phyloP scores from a whole-genome alignment of 2,888 invertebrate genomes.

The Enchytraeus crypticus region DNA sequence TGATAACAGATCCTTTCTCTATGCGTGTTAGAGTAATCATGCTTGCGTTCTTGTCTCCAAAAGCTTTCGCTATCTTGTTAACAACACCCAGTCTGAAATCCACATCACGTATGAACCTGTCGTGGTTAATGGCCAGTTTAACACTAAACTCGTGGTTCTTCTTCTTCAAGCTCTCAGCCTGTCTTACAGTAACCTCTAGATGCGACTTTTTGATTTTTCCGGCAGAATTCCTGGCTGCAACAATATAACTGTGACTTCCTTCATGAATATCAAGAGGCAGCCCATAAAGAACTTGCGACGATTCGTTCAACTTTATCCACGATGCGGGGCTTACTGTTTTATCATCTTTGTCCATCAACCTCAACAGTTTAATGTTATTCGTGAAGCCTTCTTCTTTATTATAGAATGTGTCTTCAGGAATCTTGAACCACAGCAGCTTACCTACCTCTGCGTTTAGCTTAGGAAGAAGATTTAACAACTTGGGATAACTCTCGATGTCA shows the following conservation, averaged over 20 bases:
- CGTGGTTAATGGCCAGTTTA: slow-evolving; percentile 53
- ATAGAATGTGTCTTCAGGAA: slow-evolving; percentile 80
- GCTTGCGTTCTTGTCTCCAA: slow-evolving; percentile 65
- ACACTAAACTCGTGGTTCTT: slow-evolving; percentile 40
- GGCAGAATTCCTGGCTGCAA: slow-evolving; percentile 71
- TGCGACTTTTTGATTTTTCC: slow-evolving; percentile 64
- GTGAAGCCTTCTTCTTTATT: slow-evolving; percentile 77
- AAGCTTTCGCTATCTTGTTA: slow-evolving; percentile 62
- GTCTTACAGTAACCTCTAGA: slow-evolving; percentile 63
- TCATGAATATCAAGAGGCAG: slow-evolving; percentile 66
- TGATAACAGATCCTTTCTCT: slow-evolving; percentile 53
- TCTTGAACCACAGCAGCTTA: slow-evolving; percentile 68
- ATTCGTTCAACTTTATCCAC: slow-evolving; percentile 82
- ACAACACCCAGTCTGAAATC: slow-evolving; percentile 68
- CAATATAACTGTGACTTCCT: slow-evolving; percentile 66
- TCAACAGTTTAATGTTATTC: slow-evolving; percentile 61
- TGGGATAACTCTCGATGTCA: background rate
- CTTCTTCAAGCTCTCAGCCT: slow-evolving; percentile 11
- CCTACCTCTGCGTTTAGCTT: slow-evolving; percentile 73
- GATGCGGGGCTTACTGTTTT: slow-evolving; percentile 54
- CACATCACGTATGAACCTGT: slow-evolving; percentile 64
- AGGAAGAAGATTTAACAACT: background rate
- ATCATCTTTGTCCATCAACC: slow-evolving; percentile 48
- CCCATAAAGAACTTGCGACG: slow-evolving; percentile 80
- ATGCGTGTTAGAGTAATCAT: slow-evolving; percentile 67